Evolutionary conservation across 2,797 vertebrate species (phyloP), one percentile per base, ranked within the genome.

Genomic region (Darevskia mixta): DNA sequence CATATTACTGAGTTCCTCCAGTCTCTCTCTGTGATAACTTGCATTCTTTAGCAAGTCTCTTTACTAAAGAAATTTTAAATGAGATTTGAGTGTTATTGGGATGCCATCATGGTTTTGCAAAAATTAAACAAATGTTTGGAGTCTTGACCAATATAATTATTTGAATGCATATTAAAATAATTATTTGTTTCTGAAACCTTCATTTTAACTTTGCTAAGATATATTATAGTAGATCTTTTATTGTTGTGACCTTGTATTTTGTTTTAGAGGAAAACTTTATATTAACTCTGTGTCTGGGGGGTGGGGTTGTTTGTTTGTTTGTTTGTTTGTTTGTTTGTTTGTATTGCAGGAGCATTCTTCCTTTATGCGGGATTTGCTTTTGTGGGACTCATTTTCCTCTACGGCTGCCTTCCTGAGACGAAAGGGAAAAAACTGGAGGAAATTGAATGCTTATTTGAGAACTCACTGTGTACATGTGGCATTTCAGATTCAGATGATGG

Each of bases 401-500:
- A 98, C 0, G 98, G 98, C 95, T 99, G 98, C 95, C 97, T 99
- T 95, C 99, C 99, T 6, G 99, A 99, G 96, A 99, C 99, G 79
- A 99, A 99, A 96, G 98, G 97, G 78, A 98, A 98, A 76, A 98
- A 98, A 55, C 96, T 99, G 92, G 99, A 99, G 96, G 99, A 99
- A 97, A 98, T 99, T 15, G 99, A 99, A 90, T 98, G 98, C 9
- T 96, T 99, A 94, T 99, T 99, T 90, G 98, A 99, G 93, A 98
- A 95, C 96, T 98, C 96, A 93, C 97, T 99, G 5, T 99, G 99
- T 94, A 98, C 98, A 4, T 99, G 98, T 92, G 98, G 99, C 75
- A 95, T 96, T 86, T 96, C 98, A 0, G 98, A 99, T 95, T 98
- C 98, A 4, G 99, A 99, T 90, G 98, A 99, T 93, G 98, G 97